Base-by-base conservation (phyloP, 2,888 invertebrate genomes). In the Drosophila tanythrix region DNA sequence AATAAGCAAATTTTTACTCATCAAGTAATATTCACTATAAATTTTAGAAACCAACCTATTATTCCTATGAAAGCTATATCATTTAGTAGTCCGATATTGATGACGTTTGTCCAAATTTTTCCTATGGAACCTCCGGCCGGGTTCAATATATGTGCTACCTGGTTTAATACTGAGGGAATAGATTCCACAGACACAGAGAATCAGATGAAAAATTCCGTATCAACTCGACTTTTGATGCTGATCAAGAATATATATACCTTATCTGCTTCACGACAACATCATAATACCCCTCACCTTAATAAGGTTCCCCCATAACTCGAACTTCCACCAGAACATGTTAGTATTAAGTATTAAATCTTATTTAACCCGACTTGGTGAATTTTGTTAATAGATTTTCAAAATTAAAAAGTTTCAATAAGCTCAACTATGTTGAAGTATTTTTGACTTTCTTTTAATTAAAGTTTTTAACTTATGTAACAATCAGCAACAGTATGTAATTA, bases 161-260 rank as follows among this genome's bases (percentile, higher is more conserved):
- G 1, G 6, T 6, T 43, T 43, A 43, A 21, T 0, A 21, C 7
- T 15, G 15, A 7, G 46, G 7, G 13, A 15, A 3, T 0, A 7
- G 1, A 3, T 21, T 15, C 7, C 2, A 25, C 8, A 15, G 15
- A 46, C 8, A 1, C 3, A 7, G 0, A 3, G 2, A 21, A 3
- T 6, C 21, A 21, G 2, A 21, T 46, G 1, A 46, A 13, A 21
- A 21, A 13, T 21, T 21, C 5, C 1, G 13, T 13, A 46, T 46
- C 7, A 13, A 1, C 21, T 21, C 46, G 0, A 3, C 2, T 13
- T 1, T 3, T 21, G 3, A 13, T 2, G 13, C 21, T 46, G 46
- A 46, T 46, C 13, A 21, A 46, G 21, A 46, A 21, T 21, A 4
- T 21, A 21, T 21, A 46, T 8, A 7, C 7, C 7, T 15, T 1